Conservation (phyloP, 2,797 vertebrate species). For the Xenopus petersii region DNA sequence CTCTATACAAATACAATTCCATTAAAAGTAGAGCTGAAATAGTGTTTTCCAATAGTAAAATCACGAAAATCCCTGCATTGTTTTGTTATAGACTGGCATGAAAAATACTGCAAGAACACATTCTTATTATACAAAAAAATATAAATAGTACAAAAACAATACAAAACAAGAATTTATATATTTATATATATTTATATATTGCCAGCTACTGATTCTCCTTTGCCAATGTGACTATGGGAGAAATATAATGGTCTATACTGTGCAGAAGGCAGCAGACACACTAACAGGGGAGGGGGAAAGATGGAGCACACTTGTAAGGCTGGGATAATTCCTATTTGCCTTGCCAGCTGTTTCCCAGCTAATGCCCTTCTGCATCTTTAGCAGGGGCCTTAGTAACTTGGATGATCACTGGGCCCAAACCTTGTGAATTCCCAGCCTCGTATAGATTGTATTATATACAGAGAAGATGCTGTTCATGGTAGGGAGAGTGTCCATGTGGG, state of each 20-base stretch:
- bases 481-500: no score
- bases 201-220: conserved; percentile 83
- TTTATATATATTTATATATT: conserved; percentile 73
- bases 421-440: no score
- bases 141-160: conserved; percentile 80
- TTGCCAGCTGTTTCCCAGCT: no score
- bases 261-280: conserved; percentile 69
- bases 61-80: conserved; percentile 98
- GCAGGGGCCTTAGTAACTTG: no score
- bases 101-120: conserved; percentile 90
- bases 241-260: conserved; percentile 59
- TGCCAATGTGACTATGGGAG: conserved; percentile 84
- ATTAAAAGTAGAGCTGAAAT: conserved; percentile 89
- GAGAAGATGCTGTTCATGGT: no score
- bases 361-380: no score
- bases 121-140: conserved; percentile 98
- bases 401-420: no score
- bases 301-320: conserved; percentile 19
- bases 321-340: no score
- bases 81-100: conserved; percentile 96
- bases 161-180: conserved; percentile 27
- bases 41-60: conserved; percentile 93
- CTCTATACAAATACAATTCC: conserved; percentile 98
- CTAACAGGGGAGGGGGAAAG: conserved; percentile 35
- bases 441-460: no score